Conservation (phyloP, 2,113 vertebrate genomes). For the Pterocles gutturalis region DNA sequence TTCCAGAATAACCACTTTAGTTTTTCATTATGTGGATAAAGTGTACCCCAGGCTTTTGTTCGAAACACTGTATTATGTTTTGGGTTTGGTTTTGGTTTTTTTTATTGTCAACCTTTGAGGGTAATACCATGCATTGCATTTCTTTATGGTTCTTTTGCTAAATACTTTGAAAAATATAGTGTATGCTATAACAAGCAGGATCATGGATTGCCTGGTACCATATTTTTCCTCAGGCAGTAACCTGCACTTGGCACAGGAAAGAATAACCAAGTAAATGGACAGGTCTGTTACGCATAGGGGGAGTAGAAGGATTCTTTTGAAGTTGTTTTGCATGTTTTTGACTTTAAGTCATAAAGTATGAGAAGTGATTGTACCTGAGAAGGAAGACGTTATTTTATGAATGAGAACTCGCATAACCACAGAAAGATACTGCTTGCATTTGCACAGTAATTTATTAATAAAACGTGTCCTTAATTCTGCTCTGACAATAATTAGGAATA, state of each 20-base stretch:
- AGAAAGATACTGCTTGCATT: neutral
- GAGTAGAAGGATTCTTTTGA: neutral
- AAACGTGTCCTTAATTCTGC: neutral
- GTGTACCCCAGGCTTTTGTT: neutral
- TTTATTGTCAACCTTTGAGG: neutral
- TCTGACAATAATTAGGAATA: neutral
- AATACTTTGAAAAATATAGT: neutral
- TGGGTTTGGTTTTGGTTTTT: neutral
- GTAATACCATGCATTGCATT: neutral
- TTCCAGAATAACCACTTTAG: neutral
- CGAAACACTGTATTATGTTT: neutral
- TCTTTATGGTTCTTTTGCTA: neutral
- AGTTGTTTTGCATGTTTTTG: neutral
- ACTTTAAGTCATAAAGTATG: neutral
- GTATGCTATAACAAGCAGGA: neutral
- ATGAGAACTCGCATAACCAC: neutral
- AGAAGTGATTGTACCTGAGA: neutral
- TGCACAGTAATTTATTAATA: neutral
- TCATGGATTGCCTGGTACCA: neutral
- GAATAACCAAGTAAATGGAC: neutral
- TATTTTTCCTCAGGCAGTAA: neutral
- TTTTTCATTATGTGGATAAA: neutral
- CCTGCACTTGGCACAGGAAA: neutral
- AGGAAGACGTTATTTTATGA: neutral
- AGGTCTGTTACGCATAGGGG: neutral